Evolutionary conservation across 2,797 vertebrate genomes (phyloP).

Genomic region (Eutrigla gurnardus): DNA sequence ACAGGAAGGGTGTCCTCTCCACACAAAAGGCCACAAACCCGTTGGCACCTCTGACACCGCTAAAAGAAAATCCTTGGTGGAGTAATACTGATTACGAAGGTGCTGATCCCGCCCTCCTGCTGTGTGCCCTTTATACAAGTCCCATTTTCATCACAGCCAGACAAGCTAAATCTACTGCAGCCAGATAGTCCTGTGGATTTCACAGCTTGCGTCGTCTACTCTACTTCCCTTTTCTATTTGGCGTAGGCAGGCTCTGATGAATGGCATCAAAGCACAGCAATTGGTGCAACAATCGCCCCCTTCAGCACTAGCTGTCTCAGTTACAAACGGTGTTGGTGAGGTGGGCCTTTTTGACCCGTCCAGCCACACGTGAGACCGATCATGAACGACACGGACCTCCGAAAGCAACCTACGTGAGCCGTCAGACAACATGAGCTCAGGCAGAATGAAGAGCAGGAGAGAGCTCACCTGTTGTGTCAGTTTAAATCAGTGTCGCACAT

Average conservation of each 20-base stretch:
- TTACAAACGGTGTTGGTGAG: slow-evolving; percentile 40
- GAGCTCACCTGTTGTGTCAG: not conserved
- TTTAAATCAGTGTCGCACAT: slow-evolving; percentile 12
- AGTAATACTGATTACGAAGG: slow-evolving; percentile 60
- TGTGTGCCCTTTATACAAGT: slow-evolving; percentile 75
- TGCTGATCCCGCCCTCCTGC: slow-evolving; percentile 65
- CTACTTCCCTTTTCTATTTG: slow-evolving; percentile 66
- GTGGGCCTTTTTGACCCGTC: slow-evolving; percentile 3
- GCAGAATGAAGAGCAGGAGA: not conserved
- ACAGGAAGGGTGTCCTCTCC: slow-evolving; percentile 46
- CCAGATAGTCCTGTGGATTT: slow-evolving; percentile 69
- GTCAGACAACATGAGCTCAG: slow-evolving; percentile 8
- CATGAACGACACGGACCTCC: slow-evolving; percentile 17
- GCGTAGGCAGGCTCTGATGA: slow-evolving; percentile 59
- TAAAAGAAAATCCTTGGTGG: slow-evolving; percentile 46
- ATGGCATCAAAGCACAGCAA: slow-evolving; percentile 60
- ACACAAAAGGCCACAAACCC: slow-evolving; percentile 49
- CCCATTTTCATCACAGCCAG: slow-evolving; percentile 80
- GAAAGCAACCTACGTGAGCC: not conserved
- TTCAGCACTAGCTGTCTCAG: slow-evolving; percentile 47
- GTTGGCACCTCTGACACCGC: slow-evolving; percentile 49
- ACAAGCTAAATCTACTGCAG: slow-evolving; percentile 74
- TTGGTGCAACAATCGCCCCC: slow-evolving; percentile 61
- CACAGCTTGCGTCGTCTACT: slow-evolving; percentile 73
- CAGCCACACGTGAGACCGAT: slow-evolving; percentile 4